Conservation (phyloP, 2,113 vertebrate species). For the Osmerus eperlanus region DNA sequence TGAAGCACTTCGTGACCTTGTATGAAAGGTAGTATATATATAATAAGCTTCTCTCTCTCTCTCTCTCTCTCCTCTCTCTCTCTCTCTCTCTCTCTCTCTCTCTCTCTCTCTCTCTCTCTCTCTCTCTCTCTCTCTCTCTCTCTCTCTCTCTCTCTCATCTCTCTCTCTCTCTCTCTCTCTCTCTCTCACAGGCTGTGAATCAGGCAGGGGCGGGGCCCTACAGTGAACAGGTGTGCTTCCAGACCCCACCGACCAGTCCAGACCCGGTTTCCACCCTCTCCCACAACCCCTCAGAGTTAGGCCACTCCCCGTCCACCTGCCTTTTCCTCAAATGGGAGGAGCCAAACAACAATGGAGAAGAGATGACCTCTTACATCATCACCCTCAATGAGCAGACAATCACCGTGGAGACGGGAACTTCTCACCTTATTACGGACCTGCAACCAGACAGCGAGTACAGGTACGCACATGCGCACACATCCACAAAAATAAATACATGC, state of each 20-base stretch:
- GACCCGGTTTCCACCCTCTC: constrained; percentile 75
- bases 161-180: background rate
- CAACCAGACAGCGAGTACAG: constrained; percentile 93
- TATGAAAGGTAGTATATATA: no score
- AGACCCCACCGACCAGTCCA: constrained; percentile 82
- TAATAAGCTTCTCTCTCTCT: background rate
- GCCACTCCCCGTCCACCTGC: constrained; percentile 81
- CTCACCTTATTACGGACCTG: constrained; percentile 76
- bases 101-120: constrained; percentile 10
- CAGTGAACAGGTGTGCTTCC: constrained; percentile 84
- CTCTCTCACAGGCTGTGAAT: constrained; percentile 80
- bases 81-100: background rate
- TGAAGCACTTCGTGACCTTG: no score
- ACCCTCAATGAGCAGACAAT: constrained; percentile 79
- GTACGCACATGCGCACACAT: constrained; percentile 56
- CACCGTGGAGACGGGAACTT: constrained; percentile 75
- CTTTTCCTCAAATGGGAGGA: constrained; percentile 92
- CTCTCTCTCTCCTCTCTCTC: background rate
- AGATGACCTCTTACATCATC: constrained; percentile 86
- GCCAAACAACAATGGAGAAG: constrained; percentile 88
- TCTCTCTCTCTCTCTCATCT: background rate
- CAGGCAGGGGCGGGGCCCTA: constrained; percentile 88
- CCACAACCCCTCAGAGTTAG: constrained; percentile 71
- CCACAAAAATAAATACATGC: background rate
- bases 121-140: background rate